A percentile compares a stretch with the other conserved stretches of the same genome.
phyloP scores from a whole-genome alignment of 2,888 invertebrate species.

The Deilephila elpenor region DNA sequence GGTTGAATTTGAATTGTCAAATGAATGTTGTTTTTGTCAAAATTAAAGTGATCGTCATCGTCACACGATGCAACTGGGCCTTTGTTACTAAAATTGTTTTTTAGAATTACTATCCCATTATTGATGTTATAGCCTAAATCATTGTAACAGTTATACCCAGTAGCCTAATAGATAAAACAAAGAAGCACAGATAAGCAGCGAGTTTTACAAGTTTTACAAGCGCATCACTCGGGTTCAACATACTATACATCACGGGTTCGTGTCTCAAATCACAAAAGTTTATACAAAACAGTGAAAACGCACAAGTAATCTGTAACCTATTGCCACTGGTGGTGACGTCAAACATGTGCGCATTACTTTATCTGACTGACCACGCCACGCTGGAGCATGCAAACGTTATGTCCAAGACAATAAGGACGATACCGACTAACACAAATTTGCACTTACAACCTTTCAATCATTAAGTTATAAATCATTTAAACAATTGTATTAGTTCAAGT shows the following conservation, averaged over 20 bases:
- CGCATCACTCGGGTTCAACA: background rate
- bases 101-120: too few species aligned
- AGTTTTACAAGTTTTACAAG: too few species aligned
- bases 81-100: too few species aligned
- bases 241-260: background rate
- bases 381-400: background rate
- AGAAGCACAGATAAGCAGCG: too few species aligned
- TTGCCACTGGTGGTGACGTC: conserved; percentile 44
- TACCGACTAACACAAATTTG: background rate
- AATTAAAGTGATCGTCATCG: too few species aligned
- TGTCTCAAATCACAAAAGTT: background rate
- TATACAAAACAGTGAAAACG: conserved; percentile 3
- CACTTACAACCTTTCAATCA: background rate
- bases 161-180: too few species aligned
- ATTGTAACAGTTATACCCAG: too few species aligned
- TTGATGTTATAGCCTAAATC: too few species aligned
- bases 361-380: conserved; percentile 18
- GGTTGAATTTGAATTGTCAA: too few species aligned
- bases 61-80: too few species aligned
- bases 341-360: conserved; percentile 43
- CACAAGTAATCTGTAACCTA: conserved; percentile 40
- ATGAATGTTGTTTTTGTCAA: too few species aligned
- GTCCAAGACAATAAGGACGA: background rate
- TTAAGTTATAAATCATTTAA: background rate
- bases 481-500: conserved; percentile 1